Evolutionary conservation across 2,113 vertebrate genomes (phyloP), one percentile per base, ranked within the genome.

Genomic region (Cryptotis parvus): DNA sequence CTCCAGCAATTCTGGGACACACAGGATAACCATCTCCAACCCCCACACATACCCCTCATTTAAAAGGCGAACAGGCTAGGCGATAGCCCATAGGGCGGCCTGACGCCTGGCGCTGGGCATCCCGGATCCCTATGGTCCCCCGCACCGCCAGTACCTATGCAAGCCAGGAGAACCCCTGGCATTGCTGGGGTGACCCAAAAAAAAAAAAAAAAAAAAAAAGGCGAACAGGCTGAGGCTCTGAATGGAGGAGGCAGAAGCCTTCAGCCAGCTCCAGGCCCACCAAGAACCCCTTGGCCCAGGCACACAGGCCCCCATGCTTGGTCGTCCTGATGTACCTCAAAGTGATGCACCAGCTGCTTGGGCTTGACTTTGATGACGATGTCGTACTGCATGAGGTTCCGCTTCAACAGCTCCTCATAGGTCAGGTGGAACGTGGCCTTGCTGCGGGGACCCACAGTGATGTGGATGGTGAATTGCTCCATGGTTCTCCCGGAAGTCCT

Each of bases 401-500:
- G 97, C 92, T 98, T 99, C 84, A 99, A 97, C 89, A 99, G 91
- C 94, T 99, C 99, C 96, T 99, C 99, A 0, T 99, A 99, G 3
- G 97, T 98, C 94, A 99, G 98, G 87, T 98, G 98, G 98, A 99
- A 99, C 4, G 97, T 99, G 87, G 99, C 98, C 96, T 99, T 99
- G 96, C 98, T 99, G 94, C 95, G 97, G 94, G 98, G 97, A 39
- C 98, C 98, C 52, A 99, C 45, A 2, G 97, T 98, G 91, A 99
- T 97, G 4, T 98, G 98, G 74, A 99, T 99, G 76, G 98, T 98
- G 94, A 99, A 99, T 91, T 99, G 98, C 91, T 99, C 99, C 55
- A 99, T 98, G 35, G 98, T 99, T 89, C 99, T 98, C 65, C 99
- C 99, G 0, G 99, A 99, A 77, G 98, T 98, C 92, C 99, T 99